A percentile compares a stretch with the other conserved stretches of the same genome.
phyloP scores from a whole-genome alignment of 2,113 vertebrate species.

The Laticauda laticaudata region DNA sequence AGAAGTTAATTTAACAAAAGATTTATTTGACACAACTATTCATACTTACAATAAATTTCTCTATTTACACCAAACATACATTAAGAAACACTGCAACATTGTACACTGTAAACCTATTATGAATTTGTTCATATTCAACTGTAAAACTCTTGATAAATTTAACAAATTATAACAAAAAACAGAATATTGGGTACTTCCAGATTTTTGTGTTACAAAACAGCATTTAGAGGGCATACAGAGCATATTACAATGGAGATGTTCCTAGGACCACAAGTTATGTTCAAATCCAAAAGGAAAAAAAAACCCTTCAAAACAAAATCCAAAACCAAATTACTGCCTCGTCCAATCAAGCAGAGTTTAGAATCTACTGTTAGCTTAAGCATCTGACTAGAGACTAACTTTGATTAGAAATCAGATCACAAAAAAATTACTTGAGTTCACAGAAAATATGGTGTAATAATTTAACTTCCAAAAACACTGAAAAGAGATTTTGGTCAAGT shows the following conservation, averaged over 20 bases:
- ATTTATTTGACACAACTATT: constrained; percentile 72
- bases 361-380: not conserved
- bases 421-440: constrained; percentile 45
- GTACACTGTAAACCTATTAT: constrained; percentile 55
- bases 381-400: not conserved
- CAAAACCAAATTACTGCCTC: not conserved
- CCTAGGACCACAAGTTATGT: constrained; percentile 18
- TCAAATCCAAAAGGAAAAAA: not conserved
- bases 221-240: constrained; percentile 37
- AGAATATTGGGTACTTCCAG: constrained; percentile 45
- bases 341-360: not conserved
- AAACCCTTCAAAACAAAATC: not conserved
- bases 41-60: constrained; percentile 68
- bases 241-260: constrained; percentile 52
- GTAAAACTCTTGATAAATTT: constrained; percentile 55
- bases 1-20: constrained; percentile 68
- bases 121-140: constrained; percentile 57
- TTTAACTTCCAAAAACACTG: constrained; percentile 33
- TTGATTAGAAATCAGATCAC: constrained; percentile 35
- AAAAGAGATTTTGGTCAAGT: constrained; percentile 47
- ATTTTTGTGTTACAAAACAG: constrained; percentile 40
- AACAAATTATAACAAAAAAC: constrained; percentile 58
- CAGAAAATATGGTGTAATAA: constrained; percentile 36
- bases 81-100: constrained; percentile 65
- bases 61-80: constrained; percentile 68